Percentiles rank a stretch among this genome's conserved stretches.
Evolutionary conservation across 1,140 invertebrate genomes (phyloP).

Genomic region (Zaprionus ghesquierei): DNA sequence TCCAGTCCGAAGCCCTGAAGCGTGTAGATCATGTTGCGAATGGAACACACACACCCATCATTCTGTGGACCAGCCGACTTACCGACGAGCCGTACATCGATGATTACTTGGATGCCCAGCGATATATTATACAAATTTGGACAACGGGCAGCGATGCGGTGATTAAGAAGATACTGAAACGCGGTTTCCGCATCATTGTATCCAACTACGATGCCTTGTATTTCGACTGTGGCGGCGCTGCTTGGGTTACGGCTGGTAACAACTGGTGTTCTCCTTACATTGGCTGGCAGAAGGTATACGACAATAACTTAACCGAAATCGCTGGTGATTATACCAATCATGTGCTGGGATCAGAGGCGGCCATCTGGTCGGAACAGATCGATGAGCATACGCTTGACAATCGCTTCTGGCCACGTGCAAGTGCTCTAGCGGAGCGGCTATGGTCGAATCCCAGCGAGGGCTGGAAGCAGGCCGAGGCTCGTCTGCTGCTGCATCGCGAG

Average conservation of each 20-base stretch:
- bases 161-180: slow-evolving; percentile 86
- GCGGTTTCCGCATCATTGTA: slow-evolving; percentile 89
- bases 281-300: slow-evolving; percentile 93
- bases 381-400: slow-evolving; percentile 87
- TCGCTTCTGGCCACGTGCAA: slow-evolving; percentile 90
- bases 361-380: slow-evolving; percentile 92
- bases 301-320: slow-evolving; percentile 88
- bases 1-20: slow-evolving; percentile 87
- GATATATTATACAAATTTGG: slow-evolving; percentile 93
- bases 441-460: slow-evolving; percentile 87
- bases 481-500: slow-evolving; percentile 88
- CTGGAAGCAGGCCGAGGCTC: slow-evolving; percentile 87
- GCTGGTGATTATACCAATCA: slow-evolving; percentile 84
- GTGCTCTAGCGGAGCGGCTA: slow-evolving; percentile 91
- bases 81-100: slow-evolving; percentile 87
- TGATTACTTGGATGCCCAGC: slow-evolving; percentile 87
- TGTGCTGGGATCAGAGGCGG: slow-evolving; percentile 89
- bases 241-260: slow-evolving; percentile 86
- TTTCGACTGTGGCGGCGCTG: slow-evolving; percentile 90
- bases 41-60: slow-evolving; percentile 84
- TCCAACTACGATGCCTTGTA: slow-evolving; percentile 93
- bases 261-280: slow-evolving; percentile 95
- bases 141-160: slow-evolving; percentile 86
- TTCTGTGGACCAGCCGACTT: slow-evolving; percentile 93
- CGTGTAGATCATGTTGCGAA: slow-evolving; percentile 84